phyloP scores from a whole-genome alignment of 2,888 invertebrate genomes.

The Hedya salicella region DNA sequence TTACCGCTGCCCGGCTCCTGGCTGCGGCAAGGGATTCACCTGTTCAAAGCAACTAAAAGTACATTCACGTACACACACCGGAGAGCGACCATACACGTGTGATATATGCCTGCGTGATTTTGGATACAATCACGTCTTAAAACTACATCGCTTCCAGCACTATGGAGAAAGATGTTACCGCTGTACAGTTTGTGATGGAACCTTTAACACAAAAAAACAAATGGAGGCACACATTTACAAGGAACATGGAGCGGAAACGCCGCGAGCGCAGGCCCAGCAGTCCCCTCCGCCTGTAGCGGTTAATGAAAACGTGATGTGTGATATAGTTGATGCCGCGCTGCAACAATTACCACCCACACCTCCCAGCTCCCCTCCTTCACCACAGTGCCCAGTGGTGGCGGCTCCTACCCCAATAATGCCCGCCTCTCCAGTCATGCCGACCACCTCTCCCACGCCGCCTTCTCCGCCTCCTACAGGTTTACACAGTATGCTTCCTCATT shows the following conservation, averaged over 20 bases:
- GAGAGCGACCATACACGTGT: constrained; percentile 95
- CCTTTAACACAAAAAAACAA: constrained; percentile 95
- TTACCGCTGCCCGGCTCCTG: constrained; percentile 91
- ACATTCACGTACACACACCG: constrained; percentile 95
- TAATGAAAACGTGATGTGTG: constrained; percentile 75
- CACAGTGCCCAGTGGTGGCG: constrained; percentile 72
- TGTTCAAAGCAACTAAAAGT: constrained; percentile 96
- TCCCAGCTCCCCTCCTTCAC: constrained; percentile 83
- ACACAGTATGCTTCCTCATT: constrained; percentile 68
- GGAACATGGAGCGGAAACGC: constrained; percentile 83
- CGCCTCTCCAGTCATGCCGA: constrained; percentile 73
- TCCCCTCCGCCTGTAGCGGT: constrained; percentile 63
- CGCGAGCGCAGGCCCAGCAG: constrained; percentile 67
- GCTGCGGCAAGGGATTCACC: constrained; percentile 95
- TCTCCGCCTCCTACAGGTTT: constrained; percentile 62
- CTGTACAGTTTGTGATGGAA: constrained; percentile 95
- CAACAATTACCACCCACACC: constrained; percentile 85
- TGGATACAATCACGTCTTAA: constrained; percentile 96
- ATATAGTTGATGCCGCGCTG: constrained; percentile 75
- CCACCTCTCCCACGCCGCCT: constrained; percentile 85
- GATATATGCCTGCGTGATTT: constrained; percentile 96
- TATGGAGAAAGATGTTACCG: constrained; percentile 97
- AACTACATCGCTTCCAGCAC: constrained; percentile 95
- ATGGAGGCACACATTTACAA: constrained; percentile 93
- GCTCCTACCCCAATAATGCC: constrained; percentile 54